Evolutionary conservation across 2,797 vertebrate genomes (phyloP).

Genomic region (Smutsia gigantea): DNA sequence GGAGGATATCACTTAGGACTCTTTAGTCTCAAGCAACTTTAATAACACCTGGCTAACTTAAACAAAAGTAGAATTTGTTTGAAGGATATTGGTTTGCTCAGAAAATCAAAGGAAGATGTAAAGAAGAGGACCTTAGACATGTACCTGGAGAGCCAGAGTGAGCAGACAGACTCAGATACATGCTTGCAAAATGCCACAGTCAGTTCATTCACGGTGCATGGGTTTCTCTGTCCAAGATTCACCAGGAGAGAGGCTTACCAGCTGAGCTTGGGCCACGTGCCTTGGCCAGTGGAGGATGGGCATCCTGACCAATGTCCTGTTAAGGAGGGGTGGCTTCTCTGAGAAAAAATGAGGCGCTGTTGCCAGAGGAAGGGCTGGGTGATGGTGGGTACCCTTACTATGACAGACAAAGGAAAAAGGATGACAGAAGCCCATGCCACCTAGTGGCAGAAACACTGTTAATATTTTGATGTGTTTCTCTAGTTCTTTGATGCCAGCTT

Average conservation of each 20-base stretch:
- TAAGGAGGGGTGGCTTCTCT: neutral
- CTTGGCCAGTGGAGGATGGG: neutral
- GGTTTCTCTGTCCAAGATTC: neutral
- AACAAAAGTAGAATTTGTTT: neutral
- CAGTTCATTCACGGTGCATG: neutral
- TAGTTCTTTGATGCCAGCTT: neutral
- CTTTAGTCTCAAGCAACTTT: neutral
- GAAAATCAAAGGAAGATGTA: neutral
- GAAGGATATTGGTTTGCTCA: neutral
- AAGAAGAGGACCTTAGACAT: neutral
- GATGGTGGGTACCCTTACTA: neutral
- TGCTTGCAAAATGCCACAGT: too few species aligned
- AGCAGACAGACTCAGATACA: rapidly evolving
- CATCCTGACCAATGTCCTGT: neutral
- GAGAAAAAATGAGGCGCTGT: neutral
- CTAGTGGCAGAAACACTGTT: neutral
- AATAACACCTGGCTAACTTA: neutral
- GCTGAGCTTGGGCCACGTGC: neutral
- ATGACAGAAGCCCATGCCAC: neutral
- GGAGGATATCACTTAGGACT: neutral
- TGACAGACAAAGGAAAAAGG: neutral
- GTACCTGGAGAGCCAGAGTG: neutral
- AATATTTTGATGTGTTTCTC: neutral
- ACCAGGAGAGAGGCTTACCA: neutral
- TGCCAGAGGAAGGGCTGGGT: neutral